These are phyloP conservation scores for Neostethus bicornis DNA, from an alignment of 2,797 vertebrate species.

Conservation along the genomic window DNA sequence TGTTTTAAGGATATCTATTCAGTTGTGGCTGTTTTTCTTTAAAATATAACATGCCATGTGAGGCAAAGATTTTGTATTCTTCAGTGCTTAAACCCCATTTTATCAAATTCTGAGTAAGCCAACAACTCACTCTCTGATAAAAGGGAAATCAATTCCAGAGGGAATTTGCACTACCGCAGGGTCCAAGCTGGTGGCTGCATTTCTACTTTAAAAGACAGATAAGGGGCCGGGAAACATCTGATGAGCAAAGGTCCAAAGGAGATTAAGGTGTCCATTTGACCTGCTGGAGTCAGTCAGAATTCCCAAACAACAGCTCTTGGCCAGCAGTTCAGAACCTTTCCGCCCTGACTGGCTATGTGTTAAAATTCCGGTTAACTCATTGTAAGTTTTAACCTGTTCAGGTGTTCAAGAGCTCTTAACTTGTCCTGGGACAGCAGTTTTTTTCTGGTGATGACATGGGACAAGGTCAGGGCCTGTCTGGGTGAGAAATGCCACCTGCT, in stretches of 20 bases:
- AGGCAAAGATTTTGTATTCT: background rate
- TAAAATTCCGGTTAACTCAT: conserved; percentile 30
- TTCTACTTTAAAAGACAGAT: conserved; percentile 4
- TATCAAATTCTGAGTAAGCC: background rate
- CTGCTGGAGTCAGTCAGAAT: conserved; percentile 27
- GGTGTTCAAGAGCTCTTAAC: conserved; percentile 51
- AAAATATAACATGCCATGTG: background rate
- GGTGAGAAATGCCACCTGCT: conserved; percentile 73
- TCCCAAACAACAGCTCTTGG: conserved; percentile 24
- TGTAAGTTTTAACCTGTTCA: conserved; percentile 64
- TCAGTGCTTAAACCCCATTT: background rate
- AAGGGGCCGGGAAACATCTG: conserved; percentile 12
- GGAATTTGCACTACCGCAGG: background rate
- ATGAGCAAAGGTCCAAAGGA: conserved; percentile 21
- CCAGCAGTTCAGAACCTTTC: conserved; percentile 22
- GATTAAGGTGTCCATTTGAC: conserved; percentile 31
- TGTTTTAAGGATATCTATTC: background rate
- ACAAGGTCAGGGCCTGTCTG: conserved; percentile 51
- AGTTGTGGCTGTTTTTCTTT: background rate
- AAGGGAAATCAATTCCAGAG: background rate
- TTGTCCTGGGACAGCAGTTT: conserved; percentile 38
- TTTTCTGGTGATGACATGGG: conserved; percentile 63
- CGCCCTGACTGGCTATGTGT: background rate
- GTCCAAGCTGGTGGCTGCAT: background rate
- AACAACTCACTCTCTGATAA: background rate